These are phyloP conservation scores for Standfussiana lucernea DNA, from an alignment of 2,888 invertebrate genomes.

Conservation along the genomic window DNA sequence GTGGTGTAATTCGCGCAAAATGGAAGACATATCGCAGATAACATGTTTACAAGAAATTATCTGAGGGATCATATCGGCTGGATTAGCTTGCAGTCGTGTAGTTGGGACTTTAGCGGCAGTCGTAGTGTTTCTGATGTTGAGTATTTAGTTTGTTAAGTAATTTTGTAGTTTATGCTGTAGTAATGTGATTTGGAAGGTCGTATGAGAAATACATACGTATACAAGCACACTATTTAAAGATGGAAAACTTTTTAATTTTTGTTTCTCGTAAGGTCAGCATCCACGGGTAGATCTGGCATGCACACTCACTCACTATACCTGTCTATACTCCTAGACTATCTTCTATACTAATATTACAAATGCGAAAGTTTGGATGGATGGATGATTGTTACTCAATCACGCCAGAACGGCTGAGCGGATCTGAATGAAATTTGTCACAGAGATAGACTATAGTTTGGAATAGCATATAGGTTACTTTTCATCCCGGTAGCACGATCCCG, in stretches of 20 bases:
- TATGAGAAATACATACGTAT: neutral
- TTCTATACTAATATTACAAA: no score
- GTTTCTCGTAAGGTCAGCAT: no score
- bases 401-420: no score
- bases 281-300: neutral
- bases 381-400: no score
- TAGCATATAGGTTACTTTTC: no score
- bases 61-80: slow-evolving; percentile 70
- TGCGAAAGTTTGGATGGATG: no score
- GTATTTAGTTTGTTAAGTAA: slow-evolving; percentile 44
- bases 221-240: neutral
- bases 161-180: slow-evolving; percentile 34
- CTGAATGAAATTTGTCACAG: no score
- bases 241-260: neutral
- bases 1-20: slow-evolving; percentile 89
- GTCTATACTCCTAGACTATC: no score
- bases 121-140: slow-evolving; percentile 11
- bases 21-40: slow-evolving; percentile 83
- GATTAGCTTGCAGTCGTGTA: slow-evolving; percentile 54
- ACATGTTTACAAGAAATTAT: slow-evolving; percentile 84
- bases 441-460: no score
- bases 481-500: no score
- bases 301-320: neutral
- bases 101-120: slow-evolving; percentile 36
- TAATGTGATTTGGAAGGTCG: neutral